Base-by-base conservation (phyloP, 2,888 invertebrate species). In the Artemia sinica region DNA sequence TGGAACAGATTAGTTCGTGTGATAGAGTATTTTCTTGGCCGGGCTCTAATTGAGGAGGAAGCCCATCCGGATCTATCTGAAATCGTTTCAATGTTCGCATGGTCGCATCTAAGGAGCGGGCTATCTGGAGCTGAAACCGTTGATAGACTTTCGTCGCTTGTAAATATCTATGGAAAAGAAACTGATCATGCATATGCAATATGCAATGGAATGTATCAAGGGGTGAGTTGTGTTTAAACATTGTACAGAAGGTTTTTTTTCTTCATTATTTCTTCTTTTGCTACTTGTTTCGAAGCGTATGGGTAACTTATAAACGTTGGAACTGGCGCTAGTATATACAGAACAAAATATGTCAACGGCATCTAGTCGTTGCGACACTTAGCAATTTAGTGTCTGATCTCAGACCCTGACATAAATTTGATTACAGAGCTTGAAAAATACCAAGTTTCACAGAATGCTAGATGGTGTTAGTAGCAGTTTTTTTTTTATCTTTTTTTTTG, bases 1-100 rank as follows among this genome's bases (percentile, higher is more conserved):
- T 58, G 63, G 63, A 58, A 28, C 63, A n/a, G 63, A 9, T n/a
- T 58, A 18, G 63, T 58, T 28, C 14, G 14, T 58, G 14, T 58
- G n/a, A 58, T 58, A n/a, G 63, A 58, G 11, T 28, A 58, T 28
- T 28, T 58, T 28, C 63, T 58, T 8, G 8, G n/a, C 28, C 63
- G 63, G n/a, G 63, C 28, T 9, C 10, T 58, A 28, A 28, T 28
- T 18, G 63, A 58, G 11, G 8, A 58, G 63, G 63, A 58, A 10
- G 14, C 28, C 28, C 63, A 58, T 28, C 63, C 63, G 14, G 63
- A 58, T 28, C 63, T 58, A 58, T 58, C 63, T 18, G 63, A 58
- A 58, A 28, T 58, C 11, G 63, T 58, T 28, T n/a, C 63, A 28
- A 58, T 58, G 63, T 58, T 58, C 63, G 10, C 63, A 28, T 58